Evolutionary conservation across 2,888 invertebrate species (phyloP).

Genomic region (Anodontia alba): DNA sequence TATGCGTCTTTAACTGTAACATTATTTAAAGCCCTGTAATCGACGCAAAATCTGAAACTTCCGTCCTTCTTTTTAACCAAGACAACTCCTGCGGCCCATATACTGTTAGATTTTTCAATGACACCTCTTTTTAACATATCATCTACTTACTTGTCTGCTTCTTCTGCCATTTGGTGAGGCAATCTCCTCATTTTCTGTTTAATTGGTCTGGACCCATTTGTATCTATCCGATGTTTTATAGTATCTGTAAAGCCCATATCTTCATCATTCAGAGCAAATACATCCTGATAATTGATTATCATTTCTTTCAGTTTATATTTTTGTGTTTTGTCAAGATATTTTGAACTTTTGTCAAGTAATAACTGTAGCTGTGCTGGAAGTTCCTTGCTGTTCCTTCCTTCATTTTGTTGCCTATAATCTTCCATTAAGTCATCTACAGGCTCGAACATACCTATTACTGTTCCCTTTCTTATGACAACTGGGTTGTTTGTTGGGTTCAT

Average conservation of each 20-base stretch:
- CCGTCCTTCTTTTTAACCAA: not conserved
- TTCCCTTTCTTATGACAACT: not conserved
- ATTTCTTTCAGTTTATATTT: not conserved
- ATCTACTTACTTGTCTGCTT: not conserved
- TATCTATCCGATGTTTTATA: not conserved
- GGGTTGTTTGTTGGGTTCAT: conserved; percentile 7
- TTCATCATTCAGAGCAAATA: not conserved
- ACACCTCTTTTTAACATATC: no score
- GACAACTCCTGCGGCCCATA: not conserved
- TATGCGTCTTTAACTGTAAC: no score
- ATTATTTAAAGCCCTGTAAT: not conserved
- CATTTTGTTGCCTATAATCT: not conserved
- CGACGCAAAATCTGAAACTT: not conserved
- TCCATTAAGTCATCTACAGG: not conserved
- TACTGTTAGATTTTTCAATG: not conserved
- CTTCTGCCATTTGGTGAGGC: not conserved
- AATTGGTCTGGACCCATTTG: not conserved
- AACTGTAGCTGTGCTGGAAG: not conserved
- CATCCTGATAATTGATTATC: not conserved
- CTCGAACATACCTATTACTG: not conserved
- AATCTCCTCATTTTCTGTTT: not conserved
- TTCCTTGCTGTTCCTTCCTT: not conserved
- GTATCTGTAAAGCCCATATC: conserved; percentile 1
- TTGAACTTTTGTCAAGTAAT: not conserved
- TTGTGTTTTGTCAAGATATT: not conserved